A percentile compares a stretch with the other conserved stretches of the same genome.
These are phyloP conservation scores for Chloroclystis v-ata DNA, from an alignment of 2,888 invertebrate species.

Conservation along the genomic window DNA sequence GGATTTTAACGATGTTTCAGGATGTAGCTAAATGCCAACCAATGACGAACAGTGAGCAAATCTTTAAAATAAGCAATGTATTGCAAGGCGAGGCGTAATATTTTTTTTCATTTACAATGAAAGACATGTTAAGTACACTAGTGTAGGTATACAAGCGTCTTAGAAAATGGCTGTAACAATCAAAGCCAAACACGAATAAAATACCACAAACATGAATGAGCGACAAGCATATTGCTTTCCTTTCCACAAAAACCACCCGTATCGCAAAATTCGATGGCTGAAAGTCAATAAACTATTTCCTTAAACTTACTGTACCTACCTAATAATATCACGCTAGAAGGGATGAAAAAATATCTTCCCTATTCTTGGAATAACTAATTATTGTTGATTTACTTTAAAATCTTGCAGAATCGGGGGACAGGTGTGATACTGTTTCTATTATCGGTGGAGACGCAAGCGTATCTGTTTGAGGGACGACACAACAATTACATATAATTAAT, in stretches of 20 bases:
- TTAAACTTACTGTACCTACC: conserved; percentile 13
- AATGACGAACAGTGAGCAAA: conserved; percentile 20
- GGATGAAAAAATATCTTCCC: conserved; percentile 27
- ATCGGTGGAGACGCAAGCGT: conserved; percentile 54
- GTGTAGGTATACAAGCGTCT: conserved; percentile 8
- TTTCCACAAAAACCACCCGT: conserved; percentile 12
- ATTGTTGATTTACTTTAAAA: conserved; percentile 12
- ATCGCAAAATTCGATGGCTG: conserved; percentile 22
- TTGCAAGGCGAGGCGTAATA: conserved; percentile 16
- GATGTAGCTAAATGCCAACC: conserved; percentile 16
- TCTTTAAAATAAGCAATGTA: conserved; percentile 14
- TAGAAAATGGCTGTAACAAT: conserved; percentile 22
- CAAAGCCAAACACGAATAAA: conserved; percentile 22
- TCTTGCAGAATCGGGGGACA: conserved; percentile 42
- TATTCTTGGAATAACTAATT: neutral
- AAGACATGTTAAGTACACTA: conserved; percentile 3
- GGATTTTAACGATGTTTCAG: conserved; percentile 20
- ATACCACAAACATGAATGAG: conserved; percentile 21
- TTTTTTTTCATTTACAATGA: conserved; percentile 21
- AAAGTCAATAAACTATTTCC: conserved; percentile 18
- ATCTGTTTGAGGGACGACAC: conserved; percentile 64
- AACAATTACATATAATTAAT: conserved; percentile 48
- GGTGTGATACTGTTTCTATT: conserved; percentile 47
- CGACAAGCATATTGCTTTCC: conserved; percentile 13
- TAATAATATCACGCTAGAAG: conserved; percentile 22